Base-by-base conservation (phyloP, 2,113 vertebrate genomes). In the Hemichromis elongatus region DNA sequence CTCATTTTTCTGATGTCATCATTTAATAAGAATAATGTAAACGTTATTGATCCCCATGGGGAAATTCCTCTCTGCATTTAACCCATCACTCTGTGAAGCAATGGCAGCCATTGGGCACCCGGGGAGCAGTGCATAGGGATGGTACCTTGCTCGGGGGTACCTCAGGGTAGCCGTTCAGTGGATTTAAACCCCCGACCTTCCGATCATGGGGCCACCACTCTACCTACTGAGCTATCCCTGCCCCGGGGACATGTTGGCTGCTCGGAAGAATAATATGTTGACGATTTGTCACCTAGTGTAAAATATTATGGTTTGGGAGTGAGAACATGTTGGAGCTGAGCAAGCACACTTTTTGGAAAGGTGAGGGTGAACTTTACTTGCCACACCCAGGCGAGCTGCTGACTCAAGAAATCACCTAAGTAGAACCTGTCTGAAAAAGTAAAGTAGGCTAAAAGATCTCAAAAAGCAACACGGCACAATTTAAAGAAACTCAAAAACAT, bases 181-280 rank as follows among this genome's bases (percentile, higher is more conserved):
- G 50, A 52, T 19, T 52, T 0, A 1, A 52, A 52, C 50, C 1
- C 50, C 50, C 18, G 2, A n/a, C 50, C 50, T 28, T 52, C 2
- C 1, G 0, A 52, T 52, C 50, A 52, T n/a, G 50, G 18, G 50
- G 50, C 18, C 4, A 33, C 6, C 33, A 33, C 33, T 33, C 6
- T 33, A 33, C 33, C 33, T 33, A 33, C 33, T 33, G 33, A 33
- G 33, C 7, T 1, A 33, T 33, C 33, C 33, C 2, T 33, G 33
- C 33, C 33, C 33, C n/a, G n/a, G n/a, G n/a, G n/a, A n/a, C n/a
- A n/a, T n/a, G n/a, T n/a, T n/a, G n/a, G n/a, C n/a, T n/a, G n/a
- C n/a, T n/a, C n/a, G n/a, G n/a, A n/a, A n/a, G n/a, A n/a, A n/a
- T n/a, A n/a, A n/a, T n/a, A n/a, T n/a, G n/a, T n/a, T n/a, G n/a